Base-by-base conservation (phyloP, 2,797 vertebrate species). In the Setipinna tenuifilis region DNA sequence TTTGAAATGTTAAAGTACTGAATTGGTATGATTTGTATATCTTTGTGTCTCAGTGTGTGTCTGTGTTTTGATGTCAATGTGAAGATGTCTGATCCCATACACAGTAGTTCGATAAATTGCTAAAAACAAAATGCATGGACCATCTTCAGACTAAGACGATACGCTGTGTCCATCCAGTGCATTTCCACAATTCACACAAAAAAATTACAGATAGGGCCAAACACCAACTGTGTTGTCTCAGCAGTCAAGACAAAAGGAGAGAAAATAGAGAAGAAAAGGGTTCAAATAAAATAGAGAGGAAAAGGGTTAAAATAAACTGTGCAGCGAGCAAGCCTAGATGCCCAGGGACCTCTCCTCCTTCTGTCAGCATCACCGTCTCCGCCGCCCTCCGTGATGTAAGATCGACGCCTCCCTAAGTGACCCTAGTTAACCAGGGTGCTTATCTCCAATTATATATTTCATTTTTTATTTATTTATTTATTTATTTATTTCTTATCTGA, bases 371-470 rank as follows among this genome's bases (percentile, higher is more conserved):
- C 14, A 14, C 68, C 68, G 17, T 31, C 16, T 3, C 62, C 25
- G 1, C 25, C 25, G 6, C 12, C 68, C 28, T 35, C 2, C 35
- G 28, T 75, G 68, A 75, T 71, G 68, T 35, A 71, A 35, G 68
- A 71, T 75, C 3, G 28, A 75, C 68, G 35, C 28, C 68, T 5
- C 17, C 31, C 28, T 16, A 19, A 5, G 14, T 41, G 68, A 35
- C 68, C 68, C 68, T 14, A 17, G 68, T 75, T 75, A 41, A 75
- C 68, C 68, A 75, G 28, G 31, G 28, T 35, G 68, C 68, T 35
- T 35, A 41, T 75, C 68, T 75, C 50, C 50, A 54, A 54, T 54
- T 54, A 54, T 54, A 54, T 54, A 54, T 54, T 54, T 54, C 50
- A 54, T 54, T 54, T 14, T 54, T 54, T 16, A 75, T 16, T 41